Percentiles rank a stretch among this genome's conserved stretches.
These are phyloP conservation scores for Frankliniella fusca DNA, from an alignment of 2,888 invertebrate species.

Conservation along the genomic window DNA sequence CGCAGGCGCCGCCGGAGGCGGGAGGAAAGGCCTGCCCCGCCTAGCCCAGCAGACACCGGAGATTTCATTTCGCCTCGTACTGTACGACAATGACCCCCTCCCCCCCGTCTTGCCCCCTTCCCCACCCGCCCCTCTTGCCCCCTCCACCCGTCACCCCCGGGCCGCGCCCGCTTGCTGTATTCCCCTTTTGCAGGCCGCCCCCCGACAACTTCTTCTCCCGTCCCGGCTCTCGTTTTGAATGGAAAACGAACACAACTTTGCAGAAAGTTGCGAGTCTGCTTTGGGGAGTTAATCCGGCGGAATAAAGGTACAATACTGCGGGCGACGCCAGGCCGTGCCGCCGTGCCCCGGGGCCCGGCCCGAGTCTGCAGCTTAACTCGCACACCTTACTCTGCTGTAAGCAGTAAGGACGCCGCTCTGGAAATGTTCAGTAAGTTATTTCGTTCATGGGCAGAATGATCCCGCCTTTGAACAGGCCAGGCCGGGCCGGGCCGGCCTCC, in stretches of 20 bases:
- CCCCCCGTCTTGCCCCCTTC: not conserved
- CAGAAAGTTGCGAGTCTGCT: not conserved
- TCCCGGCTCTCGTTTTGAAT: not conserved
- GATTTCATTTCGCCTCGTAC: not conserved
- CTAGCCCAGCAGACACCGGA: not conserved
- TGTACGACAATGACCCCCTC: not conserved
- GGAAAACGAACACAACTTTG: not conserved
- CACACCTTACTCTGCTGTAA: too few species aligned
- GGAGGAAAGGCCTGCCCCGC: not conserved
- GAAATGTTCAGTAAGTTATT: too few species aligned
- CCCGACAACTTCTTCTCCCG: not conserved
- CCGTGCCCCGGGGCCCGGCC: too few species aligned
- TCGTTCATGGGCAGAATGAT: too few species aligned
- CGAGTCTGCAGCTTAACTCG: too few species aligned
- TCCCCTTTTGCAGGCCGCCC: not conserved
- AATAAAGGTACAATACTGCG: constrained; percentile 5
- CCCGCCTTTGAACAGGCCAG: too few species aligned
- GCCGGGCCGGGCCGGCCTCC: too few species aligned
- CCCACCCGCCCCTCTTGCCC: not conserved
- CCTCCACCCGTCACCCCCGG: not conserved
- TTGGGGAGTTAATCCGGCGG: not conserved
- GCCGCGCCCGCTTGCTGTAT: not conserved
- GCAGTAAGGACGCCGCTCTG: too few species aligned
- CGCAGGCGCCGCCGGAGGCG: not conserved
- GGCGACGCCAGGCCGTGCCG: not conserved